Evolutionary conservation across 2,888 invertebrate genomes (phyloP).

Genomic region (Dynastes maya): DNA sequence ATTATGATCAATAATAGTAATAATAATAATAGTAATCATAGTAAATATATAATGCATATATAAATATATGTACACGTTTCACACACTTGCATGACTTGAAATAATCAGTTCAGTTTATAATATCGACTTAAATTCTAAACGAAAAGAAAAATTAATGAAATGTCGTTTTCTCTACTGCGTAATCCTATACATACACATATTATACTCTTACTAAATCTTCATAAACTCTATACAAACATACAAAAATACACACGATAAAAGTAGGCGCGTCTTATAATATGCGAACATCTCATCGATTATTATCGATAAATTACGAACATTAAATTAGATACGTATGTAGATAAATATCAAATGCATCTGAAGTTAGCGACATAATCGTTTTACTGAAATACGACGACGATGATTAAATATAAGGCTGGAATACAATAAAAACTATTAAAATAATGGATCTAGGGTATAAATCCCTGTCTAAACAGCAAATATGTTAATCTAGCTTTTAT

Average conservation of each 20-base stretch:
- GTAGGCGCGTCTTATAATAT: no score
- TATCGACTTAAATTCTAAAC: slow-evolving; percentile 25
- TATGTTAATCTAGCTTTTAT: no score
- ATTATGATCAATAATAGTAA: background rate
- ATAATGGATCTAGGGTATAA: no score
- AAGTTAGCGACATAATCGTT: no score
- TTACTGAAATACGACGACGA: no score
- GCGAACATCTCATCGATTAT: no score
- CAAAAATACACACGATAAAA: background rate
- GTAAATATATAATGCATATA: slow-evolving; percentile 41
- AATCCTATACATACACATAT: background rate
- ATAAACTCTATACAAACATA: background rate
- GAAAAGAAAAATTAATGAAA: background rate
- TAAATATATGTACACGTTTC: slow-evolving; percentile 49
- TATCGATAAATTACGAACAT: background rate
- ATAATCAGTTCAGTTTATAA: slow-evolving; percentile 35
- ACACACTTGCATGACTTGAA: slow-evolving; percentile 46
- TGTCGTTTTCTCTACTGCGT: background rate
- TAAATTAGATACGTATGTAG: slow-evolving; percentile 3
- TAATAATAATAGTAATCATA: background rate
- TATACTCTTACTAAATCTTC: background rate
- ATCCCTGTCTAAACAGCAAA: no score
- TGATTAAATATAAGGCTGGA: no score
- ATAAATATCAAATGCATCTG: background rate
- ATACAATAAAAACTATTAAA: no score